A percentile compares a stretch with the other conserved stretches of the same genome.
These are phyloP conservation scores for Hemiprocne comata DNA, from an alignment of 2,113 vertebrate species.

Conservation along the genomic window DNA sequence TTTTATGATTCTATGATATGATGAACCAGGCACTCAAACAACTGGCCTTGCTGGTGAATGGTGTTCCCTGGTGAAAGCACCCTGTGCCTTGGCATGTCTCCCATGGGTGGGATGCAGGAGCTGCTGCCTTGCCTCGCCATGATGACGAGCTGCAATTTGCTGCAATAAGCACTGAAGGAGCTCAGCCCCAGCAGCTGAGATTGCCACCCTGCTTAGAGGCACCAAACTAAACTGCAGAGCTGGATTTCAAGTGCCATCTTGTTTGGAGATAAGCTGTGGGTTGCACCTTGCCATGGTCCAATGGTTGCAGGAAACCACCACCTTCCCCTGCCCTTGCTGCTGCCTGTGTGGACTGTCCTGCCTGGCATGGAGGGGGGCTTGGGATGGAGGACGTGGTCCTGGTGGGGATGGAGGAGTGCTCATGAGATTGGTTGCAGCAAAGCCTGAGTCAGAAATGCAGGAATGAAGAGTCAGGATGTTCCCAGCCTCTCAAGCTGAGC, in stretches of 20 bases:
- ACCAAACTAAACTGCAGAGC: neutral
- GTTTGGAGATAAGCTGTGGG: neutral
- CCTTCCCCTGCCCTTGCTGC: neutral
- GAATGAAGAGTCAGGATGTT: neutral
- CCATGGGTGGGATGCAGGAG: too few relatives aligned
- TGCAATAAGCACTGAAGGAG: neutral
- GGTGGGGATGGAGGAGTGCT: neutral
- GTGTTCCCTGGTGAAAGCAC: neutral
- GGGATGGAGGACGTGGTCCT: neutral
- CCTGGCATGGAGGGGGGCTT: too few relatives aligned
- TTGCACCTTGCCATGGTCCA: accelerated
- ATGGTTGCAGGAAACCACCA: neutral
- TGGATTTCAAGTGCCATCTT: neutral
- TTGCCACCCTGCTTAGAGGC: neutral
- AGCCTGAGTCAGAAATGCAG: accelerated
- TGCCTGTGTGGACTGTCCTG: neutral
- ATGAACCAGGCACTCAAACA: neutral
- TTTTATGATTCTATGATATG: too few relatives aligned
- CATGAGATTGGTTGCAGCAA: accelerated
- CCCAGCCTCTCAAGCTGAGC: neutral
- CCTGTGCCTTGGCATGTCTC: neutral
- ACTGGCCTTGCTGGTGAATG: neutral
- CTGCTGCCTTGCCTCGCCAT: neutral
- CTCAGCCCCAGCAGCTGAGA: neutral
- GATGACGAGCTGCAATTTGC: neutral